Evolutionary conservation across 2,888 invertebrate genomes (phyloP).

Genomic region (Epiblema foenella): DNA sequence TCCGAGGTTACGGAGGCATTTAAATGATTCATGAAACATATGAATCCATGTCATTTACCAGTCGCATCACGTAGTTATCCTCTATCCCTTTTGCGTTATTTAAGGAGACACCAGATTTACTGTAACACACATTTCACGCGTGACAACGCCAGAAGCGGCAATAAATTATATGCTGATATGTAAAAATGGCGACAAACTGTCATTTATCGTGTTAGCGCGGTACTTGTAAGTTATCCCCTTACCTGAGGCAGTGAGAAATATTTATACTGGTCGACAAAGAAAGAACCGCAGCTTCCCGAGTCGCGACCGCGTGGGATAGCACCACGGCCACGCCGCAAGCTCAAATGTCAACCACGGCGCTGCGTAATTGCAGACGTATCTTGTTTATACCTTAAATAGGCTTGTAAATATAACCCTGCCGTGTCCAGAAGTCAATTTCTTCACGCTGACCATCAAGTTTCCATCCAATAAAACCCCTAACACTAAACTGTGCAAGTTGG

Average conservation of each 20-base stretch:
- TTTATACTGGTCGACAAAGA: slow-evolving; percentile 61
- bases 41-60: slow-evolving; percentile 44
- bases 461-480: slow-evolving; percentile 9
- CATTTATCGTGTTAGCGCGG: slow-evolving; percentile 64
- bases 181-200: slow-evolving; percentile 69
- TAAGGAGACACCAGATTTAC: slow-evolving; percentile 49
- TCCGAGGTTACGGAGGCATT: background rate
- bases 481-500: slow-evolving; percentile 13
- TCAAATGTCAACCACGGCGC: slow-evolving; percentile 75
- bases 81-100: slow-evolving; percentile 64
- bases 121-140: slow-evolving; percentile 67
- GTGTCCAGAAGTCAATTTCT: slow-evolving; percentile 46
- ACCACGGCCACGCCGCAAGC: slow-evolving; percentile 57
- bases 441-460: slow-evolving; percentile 24
- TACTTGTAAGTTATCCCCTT: slow-evolving; percentile 56
- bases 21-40: slow-evolving; percentile 29
- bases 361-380: slow-evolving; percentile 68
- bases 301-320: slow-evolving; percentile 65
- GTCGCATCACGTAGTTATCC: slow-evolving; percentile 61
- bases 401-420: slow-evolving; percentile 52
- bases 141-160: slow-evolving; percentile 63
- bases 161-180: slow-evolving; percentile 73
- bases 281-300: slow-evolving; percentile 75
- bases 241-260: slow-evolving; percentile 56
- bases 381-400: slow-evolving; percentile 60